Evolutionary conservation across 92 coral and sea anemone genomes (phyloP), one percentile per base, ranked within the genome.

Genomic region (Pocillopora grandis): DNA sequence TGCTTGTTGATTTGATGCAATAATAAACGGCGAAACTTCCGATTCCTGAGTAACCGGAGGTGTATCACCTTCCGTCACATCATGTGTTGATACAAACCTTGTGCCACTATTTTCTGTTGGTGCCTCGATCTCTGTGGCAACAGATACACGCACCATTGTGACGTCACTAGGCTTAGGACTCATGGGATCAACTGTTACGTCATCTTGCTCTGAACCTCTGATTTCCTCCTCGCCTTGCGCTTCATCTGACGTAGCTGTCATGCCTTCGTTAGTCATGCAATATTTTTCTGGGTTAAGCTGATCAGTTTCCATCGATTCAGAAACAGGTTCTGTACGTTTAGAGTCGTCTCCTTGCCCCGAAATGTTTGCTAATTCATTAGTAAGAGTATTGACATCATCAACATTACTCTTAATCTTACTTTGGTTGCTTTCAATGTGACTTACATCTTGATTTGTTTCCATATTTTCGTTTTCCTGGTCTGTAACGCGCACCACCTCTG

Each of bases 281-380:
- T 33, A 76, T 69, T 58, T 76, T 19, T 69, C 20, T 33, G 9
- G 10, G 19, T 52, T 14, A 16, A 71, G 12, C 31, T 81, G 78
- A 58, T 81, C 85, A 62, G 86, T 82, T 82, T 82, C 86, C 86
- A 82, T 82, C 20, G 15, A 37, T 58, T 80, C 79, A 4, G 79
- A 62, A 12, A 27, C 19, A 15, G 57, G 7, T 12, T 63, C 72
- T 58, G 52, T 27, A 35, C 69, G 72, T 58, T 81, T 70, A 2
- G 61, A 36, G 56, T 58, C 59, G 67, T 35, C 77, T 59, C 17
- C 77, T 12, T 81, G 85, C 48, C 11, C 14, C 13, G 52, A 59
- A 13, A 64, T 7, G 21, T 12, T 78, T 6, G 71, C 15, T 21
- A 58, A 58, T 61, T 81, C 77, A 81, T 13, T 37, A 36, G 12